Evolutionary conservation across 2,888 invertebrate species (phyloP), one percentile per base, ranked within the genome.

Genomic region (Epirrhoe alternata): DNA sequence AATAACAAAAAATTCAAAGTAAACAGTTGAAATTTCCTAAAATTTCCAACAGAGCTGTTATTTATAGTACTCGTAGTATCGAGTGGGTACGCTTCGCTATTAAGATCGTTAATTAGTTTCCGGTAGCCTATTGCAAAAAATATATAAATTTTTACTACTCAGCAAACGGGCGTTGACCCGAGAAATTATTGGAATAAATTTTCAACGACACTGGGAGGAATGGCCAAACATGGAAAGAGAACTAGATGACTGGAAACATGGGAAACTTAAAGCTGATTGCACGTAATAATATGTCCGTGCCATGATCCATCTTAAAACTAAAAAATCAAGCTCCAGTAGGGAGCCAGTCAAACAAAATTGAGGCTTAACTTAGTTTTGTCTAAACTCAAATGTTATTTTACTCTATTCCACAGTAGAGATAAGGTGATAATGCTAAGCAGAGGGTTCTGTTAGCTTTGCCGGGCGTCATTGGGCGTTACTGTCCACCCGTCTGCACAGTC

Each of bases 41-140:
- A 59, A 17, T 31, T 24, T 53, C 31, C 51, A 52, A 10, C 52
- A 10, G 45, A 17, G 5, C 47, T 10, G 61, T 61, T 61, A 58
- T 54, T 61, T 50, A 62, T 45, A 47, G 30, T 33, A 45, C n/a
- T n/a, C n/a, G 50, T 58, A 66, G 66, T 66, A 66, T 63, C 62
- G 63, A 35, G 59, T 24, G 61, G 17, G 67, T 66, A 64, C 69
- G 61, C 65, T 66, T 73, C 77, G 71, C 70, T 77, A 77, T n/a
- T 84, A 83, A 84, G 86, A 84, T 83, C 83, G 72, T 80, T 84
- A 80, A 86, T 85, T 85, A 82, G 84, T 84, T 79, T 75, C 79
- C 63, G 77, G 74, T 75, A 72, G 72, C 75, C 69, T 71, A 73
- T 74, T 68, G 68, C 61, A 73, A 77, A 78, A 47, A 75, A 78